These are phyloP conservation scores for Drosophila nikananu DNA, from an alignment of 1,140 invertebrate species.

Conservation along the genomic window DNA sequence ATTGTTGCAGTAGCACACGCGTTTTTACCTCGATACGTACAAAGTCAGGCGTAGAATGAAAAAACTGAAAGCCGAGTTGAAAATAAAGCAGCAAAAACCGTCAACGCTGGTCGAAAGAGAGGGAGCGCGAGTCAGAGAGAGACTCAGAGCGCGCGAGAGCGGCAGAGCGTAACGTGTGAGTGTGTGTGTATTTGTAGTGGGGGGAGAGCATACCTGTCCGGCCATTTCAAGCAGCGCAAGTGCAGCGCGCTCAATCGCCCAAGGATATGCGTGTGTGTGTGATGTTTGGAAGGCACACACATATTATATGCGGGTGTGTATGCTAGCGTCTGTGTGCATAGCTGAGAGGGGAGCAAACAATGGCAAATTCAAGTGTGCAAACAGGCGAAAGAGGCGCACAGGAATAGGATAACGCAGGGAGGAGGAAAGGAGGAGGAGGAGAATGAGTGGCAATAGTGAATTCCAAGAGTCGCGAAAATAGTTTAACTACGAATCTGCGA, in stretches of 20 bases:
- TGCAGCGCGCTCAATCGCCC: conserved; percentile 71
- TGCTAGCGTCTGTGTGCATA: conserved; percentile 11
- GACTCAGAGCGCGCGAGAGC: conserved; percentile 7
- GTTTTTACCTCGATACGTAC: conserved; percentile 75
- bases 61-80: conserved; percentile 68
- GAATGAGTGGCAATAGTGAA: conserved; percentile 39
- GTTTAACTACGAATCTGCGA: conserved; percentile 7
- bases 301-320: conserved; percentile 9
- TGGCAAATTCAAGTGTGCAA: conserved; percentile 70
- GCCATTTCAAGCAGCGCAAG: conserved; percentile 67
- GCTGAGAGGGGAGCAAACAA: conserved; percentile 55
- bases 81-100: conserved; percentile 51
- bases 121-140: conserved; percentile 1
- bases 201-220: conserved; percentile 63
- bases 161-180: conserved; percentile 32
- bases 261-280: conserved; percentile 38
- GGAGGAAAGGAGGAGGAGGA: background rate
- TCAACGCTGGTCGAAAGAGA: conserved; percentile 23
- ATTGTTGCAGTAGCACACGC: conserved; percentile 37
- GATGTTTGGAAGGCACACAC: conserved; percentile 2
- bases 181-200: conserved; percentile 1
- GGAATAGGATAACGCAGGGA: conserved; percentile 47
- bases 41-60: conserved; percentile 76
- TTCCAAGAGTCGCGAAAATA: conserved; percentile 4
- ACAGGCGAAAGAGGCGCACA: conserved; percentile 35